Conservation (phyloP, 2,888 invertebrate genomes). For the Pterostichus madidus region DNA sequence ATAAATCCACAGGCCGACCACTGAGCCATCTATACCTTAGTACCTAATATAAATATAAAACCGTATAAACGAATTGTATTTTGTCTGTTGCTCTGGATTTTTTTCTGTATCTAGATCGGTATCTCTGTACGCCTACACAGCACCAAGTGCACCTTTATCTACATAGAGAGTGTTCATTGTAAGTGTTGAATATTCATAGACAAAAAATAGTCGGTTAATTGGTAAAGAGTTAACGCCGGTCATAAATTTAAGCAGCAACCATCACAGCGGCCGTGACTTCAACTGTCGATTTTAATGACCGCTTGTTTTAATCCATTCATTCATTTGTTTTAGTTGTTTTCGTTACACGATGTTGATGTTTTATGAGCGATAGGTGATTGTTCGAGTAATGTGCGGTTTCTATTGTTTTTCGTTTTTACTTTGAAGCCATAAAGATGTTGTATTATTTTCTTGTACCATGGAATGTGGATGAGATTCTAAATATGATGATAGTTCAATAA, state of each 20-base stretch:
- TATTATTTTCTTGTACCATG: not conserved
- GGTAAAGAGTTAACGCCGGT: conserved; percentile 40
- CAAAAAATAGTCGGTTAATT: conserved; percentile 38
- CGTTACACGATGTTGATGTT: conserved; percentile 9
- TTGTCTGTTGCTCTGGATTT: too few relatives aligned
- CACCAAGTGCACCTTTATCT: not conserved
- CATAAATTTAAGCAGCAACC: conserved; percentile 48
- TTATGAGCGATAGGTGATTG: conserved; percentile 32
- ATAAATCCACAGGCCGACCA: too few relatives aligned
- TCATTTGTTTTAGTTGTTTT: conserved; percentile 41
- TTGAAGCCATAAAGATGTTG: not conserved
- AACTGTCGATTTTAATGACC: conserved; percentile 54
- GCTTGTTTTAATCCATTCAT: conserved; percentile 39
- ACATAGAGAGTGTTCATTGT: not conserved
- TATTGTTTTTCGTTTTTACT: conserved; percentile 26
- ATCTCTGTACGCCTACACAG: conserved; percentile 1
- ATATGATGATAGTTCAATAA: too few relatives aligned
- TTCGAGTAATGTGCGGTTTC: conserved; percentile 13
- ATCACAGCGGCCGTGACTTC: conserved; percentile 44
- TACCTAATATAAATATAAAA: too few relatives aligned
- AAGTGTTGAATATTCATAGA: conserved; percentile 44
- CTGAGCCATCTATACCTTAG: too few relatives aligned
- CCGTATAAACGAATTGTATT: too few relatives aligned
- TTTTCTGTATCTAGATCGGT: conserved; percentile 6
- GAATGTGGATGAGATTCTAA: not conserved